Percentiles rank a stretch among this genome's conserved stretches.
Conservation (phyloP, 2,888 invertebrate species). For the Agonopterix alstromeriana region DNA sequence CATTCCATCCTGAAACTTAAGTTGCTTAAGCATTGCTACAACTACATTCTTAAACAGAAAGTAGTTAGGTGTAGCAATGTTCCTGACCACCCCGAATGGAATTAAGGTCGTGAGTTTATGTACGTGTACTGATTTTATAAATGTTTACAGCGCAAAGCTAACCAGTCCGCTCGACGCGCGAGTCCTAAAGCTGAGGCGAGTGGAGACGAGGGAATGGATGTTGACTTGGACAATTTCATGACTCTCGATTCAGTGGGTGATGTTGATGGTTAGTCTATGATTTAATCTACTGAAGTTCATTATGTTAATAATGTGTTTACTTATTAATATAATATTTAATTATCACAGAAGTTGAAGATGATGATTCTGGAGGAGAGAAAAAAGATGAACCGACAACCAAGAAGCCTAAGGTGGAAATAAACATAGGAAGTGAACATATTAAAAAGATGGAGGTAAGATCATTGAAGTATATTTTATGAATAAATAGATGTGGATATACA, state of each 20-base stretch:
- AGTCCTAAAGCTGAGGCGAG: slow-evolving; percentile 78
- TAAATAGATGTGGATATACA: neutral
- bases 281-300: neutral
- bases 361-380: slow-evolving; percentile 76
- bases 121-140: neutral
- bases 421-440: slow-evolving; percentile 86
- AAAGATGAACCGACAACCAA: slow-evolving; percentile 69
- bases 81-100: too few species aligned
- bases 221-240: slow-evolving; percentile 89
- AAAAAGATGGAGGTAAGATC: slow-evolving; percentile 82
- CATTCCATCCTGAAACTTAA: too few species aligned
- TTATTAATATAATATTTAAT: neutral
- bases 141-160: slow-evolving; percentile 37
- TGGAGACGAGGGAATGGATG: slow-evolving; percentile 83
- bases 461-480: neutral
- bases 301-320: neutral
- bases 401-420: slow-evolving; percentile 81
- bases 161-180: slow-evolving; percentile 42
- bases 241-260: slow-evolving; percentile 93
- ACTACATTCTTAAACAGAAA: too few species aligned
- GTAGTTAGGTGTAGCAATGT: too few species aligned
- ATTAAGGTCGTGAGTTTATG: neutral
- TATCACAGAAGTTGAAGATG: slow-evolving; percentile 72
- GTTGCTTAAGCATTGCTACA: too few species aligned
- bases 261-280: slow-evolving; percentile 79